A percentile compares a stretch with the other conserved stretches of the same genome.
Conservation (phyloP, 2,888 invertebrate genomes). For the Agrochola lota region DNA sequence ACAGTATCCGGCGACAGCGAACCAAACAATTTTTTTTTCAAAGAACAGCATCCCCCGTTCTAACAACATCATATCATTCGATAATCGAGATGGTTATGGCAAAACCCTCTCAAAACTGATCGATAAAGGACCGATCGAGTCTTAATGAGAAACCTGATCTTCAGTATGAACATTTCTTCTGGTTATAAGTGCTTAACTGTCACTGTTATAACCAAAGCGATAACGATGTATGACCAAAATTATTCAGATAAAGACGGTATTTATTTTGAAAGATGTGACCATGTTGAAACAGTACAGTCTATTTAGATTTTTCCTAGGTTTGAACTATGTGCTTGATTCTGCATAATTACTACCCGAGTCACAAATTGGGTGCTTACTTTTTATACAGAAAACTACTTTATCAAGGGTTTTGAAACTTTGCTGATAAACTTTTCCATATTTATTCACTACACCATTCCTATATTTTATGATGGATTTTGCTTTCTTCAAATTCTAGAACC, state of each 20-base stretch:
- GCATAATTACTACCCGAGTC: neutral
- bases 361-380: neutral
- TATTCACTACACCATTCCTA: neutral
- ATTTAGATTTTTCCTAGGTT: neutral
- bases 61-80: neutral
- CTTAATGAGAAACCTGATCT: neutral
- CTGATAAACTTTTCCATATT: neutral
- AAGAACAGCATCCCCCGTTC: neutral
- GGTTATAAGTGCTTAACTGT: neutral
- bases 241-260: no score
- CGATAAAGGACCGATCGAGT: constrained; percentile 4
- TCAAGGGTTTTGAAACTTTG: neutral
- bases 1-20: neutral
- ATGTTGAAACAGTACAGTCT: no score
- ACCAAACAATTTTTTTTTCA: no score
- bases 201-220: neutral
- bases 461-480: neutral
- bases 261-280: neutral
- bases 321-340: no score
- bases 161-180: neutral
- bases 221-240: neutral
- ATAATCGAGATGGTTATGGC: constrained; percentile 16
- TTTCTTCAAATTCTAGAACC: neutral
- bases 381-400: neutral
- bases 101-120: constrained; percentile 25